Evolutionary conservation across 2,888 invertebrate species (phyloP), one percentile per base, ranked within the genome.

Genomic region (Neocrepidodera transversa): DNA sequence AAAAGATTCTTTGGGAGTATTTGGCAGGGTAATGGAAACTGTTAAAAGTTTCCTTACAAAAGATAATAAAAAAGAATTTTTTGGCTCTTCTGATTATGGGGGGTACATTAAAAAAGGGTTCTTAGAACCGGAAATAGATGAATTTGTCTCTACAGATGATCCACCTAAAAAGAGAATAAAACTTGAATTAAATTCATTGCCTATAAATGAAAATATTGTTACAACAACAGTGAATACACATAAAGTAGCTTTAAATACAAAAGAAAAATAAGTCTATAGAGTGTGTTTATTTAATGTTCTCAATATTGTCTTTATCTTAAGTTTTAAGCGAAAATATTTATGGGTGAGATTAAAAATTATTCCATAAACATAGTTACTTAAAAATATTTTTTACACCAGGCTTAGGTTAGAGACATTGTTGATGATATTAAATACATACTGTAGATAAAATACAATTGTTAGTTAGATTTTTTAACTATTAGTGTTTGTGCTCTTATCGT

Each of bases 121-220:
- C 60, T 68, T 73, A 32, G 75, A 76, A 50, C 75, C 75, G 7
- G 74, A 75, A 50, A 72, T 76, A 48, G 75, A 76, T 55, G 74
- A 74, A 32, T 67, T 68, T 52, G 13, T 58, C 14, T 58, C 65
- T n/a, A 62, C 53, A 30, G 67, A 69, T 45, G 68, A 63, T 17
- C 69, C 71, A 5, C 68, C 70, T 4, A 60, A 64, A 13, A 74
- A 73, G 63, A 62, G 64, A 49, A 65, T 63, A 30, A 71, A 59
- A 50, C 36, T 50, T 18, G 45, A 60, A 30, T 30, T 48, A 17
- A 52, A 62, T 42, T 43, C 48, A 2, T 45, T 48, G 7, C 55
- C 36, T 7, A 13, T 50, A 20, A 54, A 62, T 40, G 60, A 63
- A 26, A 50, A 58, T 32, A 30, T 65, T 35, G 59, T 67, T 7